Evolutionary conservation across 2,888 invertebrate species (phyloP).

Genomic region (Cerceris ruficornis): DNA sequence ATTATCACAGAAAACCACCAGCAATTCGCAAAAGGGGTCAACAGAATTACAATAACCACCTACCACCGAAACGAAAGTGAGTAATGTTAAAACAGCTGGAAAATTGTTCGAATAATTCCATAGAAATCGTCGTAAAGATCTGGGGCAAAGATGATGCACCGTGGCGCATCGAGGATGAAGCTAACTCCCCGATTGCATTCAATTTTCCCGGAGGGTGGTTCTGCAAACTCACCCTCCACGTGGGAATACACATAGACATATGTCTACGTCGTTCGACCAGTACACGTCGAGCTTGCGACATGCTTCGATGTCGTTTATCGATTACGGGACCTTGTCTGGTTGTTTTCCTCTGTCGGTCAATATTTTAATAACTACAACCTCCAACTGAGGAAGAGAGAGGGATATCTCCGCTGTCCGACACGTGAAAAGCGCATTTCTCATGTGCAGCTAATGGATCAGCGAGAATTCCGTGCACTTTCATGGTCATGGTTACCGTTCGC

Average conservation of each 20-base stretch:
- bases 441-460: background rate
- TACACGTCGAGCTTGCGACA: conserved; percentile 40
- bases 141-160: conserved; percentile 41
- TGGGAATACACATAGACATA: conserved; percentile 6
- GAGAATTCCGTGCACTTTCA: background rate
- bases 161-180: conserved; percentile 14
- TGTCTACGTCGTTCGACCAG: conserved; percentile 23
- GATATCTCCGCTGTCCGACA: conserved; percentile 33
- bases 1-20: background rate
- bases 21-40: background rate
- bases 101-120: conserved; percentile 1
- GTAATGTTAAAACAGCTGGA: background rate
- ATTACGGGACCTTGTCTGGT: conserved; percentile 67
- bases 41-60: background rate
- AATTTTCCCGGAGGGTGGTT: conserved; percentile 33
- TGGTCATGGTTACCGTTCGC: background rate
- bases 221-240: conserved; percentile 15
- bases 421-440: conserved; percentile 27
- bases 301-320: conserved; percentile 60
- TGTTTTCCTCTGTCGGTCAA: conserved; percentile 53
- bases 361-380: conserved; percentile 42
- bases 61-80: background rate
- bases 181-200: conserved; percentile 23
- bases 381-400: conserved; percentile 9
- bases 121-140: conserved; percentile 43